phyloP scores from a whole-genome alignment of 2,888 invertebrate species.

The Hemicrepidius hirtus region DNA sequence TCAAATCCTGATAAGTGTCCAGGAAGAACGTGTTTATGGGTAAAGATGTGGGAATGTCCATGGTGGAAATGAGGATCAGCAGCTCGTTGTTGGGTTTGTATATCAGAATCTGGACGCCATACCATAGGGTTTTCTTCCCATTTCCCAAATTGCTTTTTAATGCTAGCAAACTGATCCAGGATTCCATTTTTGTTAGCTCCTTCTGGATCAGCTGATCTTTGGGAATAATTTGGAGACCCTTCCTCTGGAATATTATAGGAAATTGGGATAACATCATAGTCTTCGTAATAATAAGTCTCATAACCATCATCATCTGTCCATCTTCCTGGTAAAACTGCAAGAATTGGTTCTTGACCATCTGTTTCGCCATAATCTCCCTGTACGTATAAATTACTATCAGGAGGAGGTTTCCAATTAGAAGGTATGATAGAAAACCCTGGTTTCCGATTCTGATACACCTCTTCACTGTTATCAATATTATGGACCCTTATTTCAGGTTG shows the following conservation, averaged over 20 bases:
- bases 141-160: background rate
- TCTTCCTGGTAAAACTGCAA: conserved; percentile 11
- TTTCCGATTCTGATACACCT: conserved; percentile 1
- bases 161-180: background rate
- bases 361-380: background rate
- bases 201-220: conserved; percentile 13
- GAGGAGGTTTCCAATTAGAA: conserved; percentile 9
- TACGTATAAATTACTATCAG: conserved; percentile 11
- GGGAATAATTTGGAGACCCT: background rate
- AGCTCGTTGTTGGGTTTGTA: background rate
- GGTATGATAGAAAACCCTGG: conserved; percentile 19
- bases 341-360: background rate
- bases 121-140: background rate
- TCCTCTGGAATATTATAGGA: conserved; percentile 17
- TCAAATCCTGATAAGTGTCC: background rate
- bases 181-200: background rate
- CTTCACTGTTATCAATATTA: conserved; percentile 12
- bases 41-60: conserved; percentile 21
- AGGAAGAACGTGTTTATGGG: background rate
- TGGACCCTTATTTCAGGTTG: background rate
- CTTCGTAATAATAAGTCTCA: background rate
- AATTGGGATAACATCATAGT: conserved; percentile 24
- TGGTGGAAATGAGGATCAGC: conserved; percentile 18
- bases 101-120: background rate
- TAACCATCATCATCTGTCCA: background rate